These are phyloP conservation scores for Micromesistius poutassou DNA, from an alignment of 2,797 vertebrate genomes.

Conservation along the genomic window DNA sequence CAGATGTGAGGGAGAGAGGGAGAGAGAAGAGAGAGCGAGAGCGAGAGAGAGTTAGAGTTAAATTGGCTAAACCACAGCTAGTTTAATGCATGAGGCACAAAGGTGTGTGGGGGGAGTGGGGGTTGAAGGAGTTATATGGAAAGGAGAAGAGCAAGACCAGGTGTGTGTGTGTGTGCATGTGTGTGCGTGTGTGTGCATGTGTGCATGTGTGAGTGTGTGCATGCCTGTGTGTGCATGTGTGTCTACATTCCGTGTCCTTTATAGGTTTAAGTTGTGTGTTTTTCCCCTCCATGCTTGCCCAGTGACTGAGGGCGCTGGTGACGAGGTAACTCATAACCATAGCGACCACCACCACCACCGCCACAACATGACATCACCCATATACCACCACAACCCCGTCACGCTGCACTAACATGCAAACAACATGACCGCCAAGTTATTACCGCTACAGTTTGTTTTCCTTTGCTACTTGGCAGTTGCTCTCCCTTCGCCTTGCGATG, in stretches of 20 bases:
- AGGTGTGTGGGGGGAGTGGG: too few relatives aligned
- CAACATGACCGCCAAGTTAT: not conserved
- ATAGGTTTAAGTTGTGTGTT: constrained; percentile 47
- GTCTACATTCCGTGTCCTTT: not conserved
- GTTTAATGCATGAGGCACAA: constrained; percentile 3
- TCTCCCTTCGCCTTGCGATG: constrained; percentile 21
- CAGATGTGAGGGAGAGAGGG: constrained; percentile 53
- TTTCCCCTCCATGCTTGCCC: constrained; percentile 47
- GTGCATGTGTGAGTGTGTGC: constrained; percentile 9
- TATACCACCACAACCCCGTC: not conserved
- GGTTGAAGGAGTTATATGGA: not conserved
- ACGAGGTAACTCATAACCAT: constrained; percentile 68
- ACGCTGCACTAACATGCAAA: not conserved
- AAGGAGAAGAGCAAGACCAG: too few relatives aligned
- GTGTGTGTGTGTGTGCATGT: constrained; percentile 8
- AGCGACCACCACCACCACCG: not conserved
- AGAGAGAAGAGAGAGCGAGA: constrained; percentile 15
- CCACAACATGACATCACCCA: constrained; percentile 39
- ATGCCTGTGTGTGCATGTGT: constrained; percentile 1
- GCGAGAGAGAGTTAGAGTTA: not conserved
- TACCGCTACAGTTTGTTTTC: constrained; percentile 22
- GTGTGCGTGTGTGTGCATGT: not conserved
- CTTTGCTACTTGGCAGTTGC: constrained; percentile 26
- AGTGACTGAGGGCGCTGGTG: constrained; percentile 62
- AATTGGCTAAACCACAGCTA: not conserved